Evolutionary conservation across 2,797 vertebrate genomes (phyloP), one percentile per base, ranked within the genome.

Genomic region (Pogonophryne albipinna): DNA sequence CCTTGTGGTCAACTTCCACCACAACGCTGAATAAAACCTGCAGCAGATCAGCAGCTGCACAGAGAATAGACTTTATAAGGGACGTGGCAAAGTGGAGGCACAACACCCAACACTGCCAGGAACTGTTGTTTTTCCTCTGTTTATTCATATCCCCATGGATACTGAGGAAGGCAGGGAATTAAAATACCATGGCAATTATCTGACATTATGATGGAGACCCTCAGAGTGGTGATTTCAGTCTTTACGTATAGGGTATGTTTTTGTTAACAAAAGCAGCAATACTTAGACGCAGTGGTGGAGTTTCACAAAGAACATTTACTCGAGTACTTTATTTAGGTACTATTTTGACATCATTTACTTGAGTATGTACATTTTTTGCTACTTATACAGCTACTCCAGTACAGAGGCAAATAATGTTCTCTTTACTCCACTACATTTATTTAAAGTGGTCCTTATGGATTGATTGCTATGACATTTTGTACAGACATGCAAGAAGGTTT

Each of bases 121-220:
- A 92, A 92, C 78, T 85, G 89, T 89, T 91, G 91, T 91, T 92
- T 38, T 91, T 78, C 81, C 82, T 80, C 80, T 92, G 91, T 92
- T 89, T 89, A 61, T 83, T 60, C 87, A 74, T 71, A 88, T 85
- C 91, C 76, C 89, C 89, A 91, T 90, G 89, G 90, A 90, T 79
- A 93, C 91, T 77, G 73, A 90, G 79, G 89, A 88, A 83, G 78
- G 61, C 87, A 62, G 79, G 74, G 77, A 89, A 92, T 87, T 47
- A 66, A 66, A 89, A 91, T 90, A 51, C 88, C 89, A 78, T 27
- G 74, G 73, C 70, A 87, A 85, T 89, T 84, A 90, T 83, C 84
- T 83, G 83, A 67, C 44, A 84, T 83, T 77, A 49, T 67, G 60
- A 79, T 19, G 60, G 79, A 49, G 71, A 72, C 68, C 76, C 66